phyloP scores from a whole-genome alignment of 1,140 invertebrate genomes.

The Gryon sp. region DNA sequence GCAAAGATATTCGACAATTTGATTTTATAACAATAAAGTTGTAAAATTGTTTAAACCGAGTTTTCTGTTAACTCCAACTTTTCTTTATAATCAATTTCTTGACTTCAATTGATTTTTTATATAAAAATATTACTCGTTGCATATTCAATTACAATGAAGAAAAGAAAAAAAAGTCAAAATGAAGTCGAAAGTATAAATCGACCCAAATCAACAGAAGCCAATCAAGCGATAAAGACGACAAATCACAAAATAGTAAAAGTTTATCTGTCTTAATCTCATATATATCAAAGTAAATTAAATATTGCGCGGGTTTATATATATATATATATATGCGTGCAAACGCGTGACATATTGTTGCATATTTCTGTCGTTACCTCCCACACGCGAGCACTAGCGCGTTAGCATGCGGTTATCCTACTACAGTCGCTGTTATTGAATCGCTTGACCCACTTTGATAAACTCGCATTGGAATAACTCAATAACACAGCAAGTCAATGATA shows the following conservation, averaged over 20 bases:
- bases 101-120: too few species aligned
- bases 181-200: too few species aligned
- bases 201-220: background rate
- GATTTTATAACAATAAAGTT: too few species aligned
- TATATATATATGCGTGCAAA: conserved; percentile 4
- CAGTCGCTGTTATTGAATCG: conserved; percentile 77
- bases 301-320: conserved; percentile 3
- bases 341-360: conserved; percentile 62
- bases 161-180: too few species aligned
- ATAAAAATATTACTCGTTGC: too few species aligned
- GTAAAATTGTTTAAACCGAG: too few species aligned
- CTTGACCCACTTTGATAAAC: conserved; percentile 80
- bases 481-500: conserved; percentile 74
- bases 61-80: too few species aligned
- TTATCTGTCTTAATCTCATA: conserved; percentile 36
- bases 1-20: too few species aligned
- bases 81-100: too few species aligned
- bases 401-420: conserved; percentile 62
- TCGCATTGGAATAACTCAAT: conserved; percentile 78
- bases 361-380: conserved; percentile 64
- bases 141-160: too few species aligned
- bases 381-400: conserved; percentile 56
- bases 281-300: conserved; percentile 52
- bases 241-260: conserved; percentile 34
- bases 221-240: conserved; percentile 25